Conservation (phyloP, 2,888 invertebrate genomes). For the Agonopterix subpropinquella region DNA sequence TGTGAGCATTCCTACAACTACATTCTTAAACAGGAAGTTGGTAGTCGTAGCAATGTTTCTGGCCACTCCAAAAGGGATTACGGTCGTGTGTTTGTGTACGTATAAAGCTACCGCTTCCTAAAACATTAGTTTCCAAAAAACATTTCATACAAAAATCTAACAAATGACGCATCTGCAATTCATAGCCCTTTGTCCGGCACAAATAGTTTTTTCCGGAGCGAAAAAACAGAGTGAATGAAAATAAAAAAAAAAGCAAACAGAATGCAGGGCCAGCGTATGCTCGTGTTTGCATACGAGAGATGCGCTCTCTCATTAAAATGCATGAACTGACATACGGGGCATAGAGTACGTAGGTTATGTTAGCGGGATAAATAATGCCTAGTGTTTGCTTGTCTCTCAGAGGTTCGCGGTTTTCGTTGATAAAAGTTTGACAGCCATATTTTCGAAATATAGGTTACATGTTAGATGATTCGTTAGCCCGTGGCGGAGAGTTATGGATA, state of each 20-base stretch:
- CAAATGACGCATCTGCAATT: conserved; percentile 1
- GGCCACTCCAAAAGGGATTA: no score
- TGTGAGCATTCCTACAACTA: no score
- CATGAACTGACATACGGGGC: conserved; percentile 36
- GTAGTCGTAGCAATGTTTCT: no score
- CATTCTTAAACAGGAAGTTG: no score
- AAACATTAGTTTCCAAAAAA: no score
- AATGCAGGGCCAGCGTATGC: conserved; percentile 32
- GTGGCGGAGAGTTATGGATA: no score
- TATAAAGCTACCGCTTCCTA: no score
- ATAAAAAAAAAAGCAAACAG: conserved; percentile 20
- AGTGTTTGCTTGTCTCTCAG: conserved; percentile 12
- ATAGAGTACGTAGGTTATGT: conserved; percentile 12
- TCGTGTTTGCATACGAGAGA: conserved; percentile 35
- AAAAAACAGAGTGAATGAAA: conserved; percentile 13
- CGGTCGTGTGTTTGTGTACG: no score
- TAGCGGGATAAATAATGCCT: conserved; percentile 19
- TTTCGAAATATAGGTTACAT: no score
- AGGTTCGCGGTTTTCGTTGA: conserved; percentile 4
- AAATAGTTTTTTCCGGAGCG: conserved; percentile 18
- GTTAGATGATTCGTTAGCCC: no score
- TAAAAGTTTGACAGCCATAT: not conserved
- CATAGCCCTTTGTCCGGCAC: conserved; percentile 5
- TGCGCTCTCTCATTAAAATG: conserved; percentile 60
- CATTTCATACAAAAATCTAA: not conserved